Percentiles rank a stretch among this genome's conserved stretches.
These are phyloP conservation scores for Drosophila paracracens DNA, from an alignment of 2,888 invertebrate species.

Conservation along the genomic window DNA sequence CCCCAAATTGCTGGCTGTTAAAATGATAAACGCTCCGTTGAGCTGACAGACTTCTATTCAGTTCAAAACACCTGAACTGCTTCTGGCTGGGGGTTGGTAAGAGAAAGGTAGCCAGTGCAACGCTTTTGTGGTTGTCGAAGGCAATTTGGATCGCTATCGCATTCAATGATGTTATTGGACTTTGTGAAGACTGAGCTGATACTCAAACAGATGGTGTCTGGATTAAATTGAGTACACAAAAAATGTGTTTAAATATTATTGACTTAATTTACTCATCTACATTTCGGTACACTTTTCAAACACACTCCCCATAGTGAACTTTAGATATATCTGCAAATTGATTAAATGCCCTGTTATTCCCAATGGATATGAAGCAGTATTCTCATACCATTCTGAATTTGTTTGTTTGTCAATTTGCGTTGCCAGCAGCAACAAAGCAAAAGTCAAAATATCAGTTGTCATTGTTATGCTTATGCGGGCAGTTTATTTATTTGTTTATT, in stretches of 20 bases:
- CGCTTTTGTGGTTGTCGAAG: slow-evolving; percentile 22
- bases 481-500: slow-evolving; percentile 35
- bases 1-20: slow-evolving; percentile 66
- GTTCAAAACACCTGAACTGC: slow-evolving; percentile 22
- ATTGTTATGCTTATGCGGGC: slow-evolving; percentile 41
- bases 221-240: slow-evolving; percentile 10
- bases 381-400: neutral
- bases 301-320: neutral
- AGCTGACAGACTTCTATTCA: slow-evolving; percentile 34
- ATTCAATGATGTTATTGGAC: slow-evolving; percentile 11
- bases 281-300: slow-evolving; percentile 5
- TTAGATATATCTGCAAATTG: slow-evolving; percentile 10
- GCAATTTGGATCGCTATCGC: slow-evolving; percentile 5
- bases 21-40: slow-evolving; percentile 68
- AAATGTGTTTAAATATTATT: neutral
- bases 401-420: slow-evolving; percentile 46
- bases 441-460: slow-evolving; percentile 24
- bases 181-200: neutral
- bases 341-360: slow-evolving; percentile 13
- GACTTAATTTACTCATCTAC: slow-evolving; percentile 26
- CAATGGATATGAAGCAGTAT: neutral
- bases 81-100: neutral
- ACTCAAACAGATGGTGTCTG: slow-evolving; percentile 2
- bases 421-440: slow-evolving; percentile 26
- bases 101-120: slow-evolving; percentile 8